Evolutionary conservation across 2,113 vertebrate genomes (phyloP), one percentile per base, ranked within the genome.

Genomic region (Xiphophorus maculatus): DNA sequence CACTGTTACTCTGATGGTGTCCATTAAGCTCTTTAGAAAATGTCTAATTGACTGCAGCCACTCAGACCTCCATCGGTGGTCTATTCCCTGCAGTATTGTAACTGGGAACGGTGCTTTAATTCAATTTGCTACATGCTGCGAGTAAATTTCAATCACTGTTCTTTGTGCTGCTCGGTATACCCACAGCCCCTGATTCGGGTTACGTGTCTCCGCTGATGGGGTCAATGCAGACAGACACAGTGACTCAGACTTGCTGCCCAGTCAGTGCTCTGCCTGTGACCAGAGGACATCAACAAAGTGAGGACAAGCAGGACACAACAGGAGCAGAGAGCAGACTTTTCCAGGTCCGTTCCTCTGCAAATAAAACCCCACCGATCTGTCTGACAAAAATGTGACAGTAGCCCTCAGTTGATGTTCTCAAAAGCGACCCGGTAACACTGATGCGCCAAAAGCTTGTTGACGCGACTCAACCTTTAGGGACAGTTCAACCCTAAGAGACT

Each of bases 11-110:
- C 76, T 11, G 0, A 58, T 37, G 3, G n/a, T 74, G 75, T 82
- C 84, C 86, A 87, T 90, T 88, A 84, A 81, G 88, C 77, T 87
- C 65, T 42, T 63, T 33, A 44, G 61, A 84, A 84, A 84, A 78
- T 76, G 69, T 66, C 80, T 89, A 81, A 90, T 84, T 79, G 80
- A 77, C 74, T 88, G 81, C 71, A 83, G 66, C 51, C 40, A 63
- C 67, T 51, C 71, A 51, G 78, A 69, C 70, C 78, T 73, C 44
- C 44, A 29, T 73, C 76, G 27, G 37, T 69, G 37, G 71, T 76
- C 69, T 74, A 77, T 85, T 87, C 77, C 74, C 68, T 42, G 64
- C 29, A 19, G 84, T 77, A 29, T 69, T 78, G 66, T 4, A 81
- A 77, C 17, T 22, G 67, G 12, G 64, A 71, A 33, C 61, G 27